Evolutionary conservation across 2,888 invertebrate species (phyloP).

Genomic region (Heliothis peltigera): DNA sequence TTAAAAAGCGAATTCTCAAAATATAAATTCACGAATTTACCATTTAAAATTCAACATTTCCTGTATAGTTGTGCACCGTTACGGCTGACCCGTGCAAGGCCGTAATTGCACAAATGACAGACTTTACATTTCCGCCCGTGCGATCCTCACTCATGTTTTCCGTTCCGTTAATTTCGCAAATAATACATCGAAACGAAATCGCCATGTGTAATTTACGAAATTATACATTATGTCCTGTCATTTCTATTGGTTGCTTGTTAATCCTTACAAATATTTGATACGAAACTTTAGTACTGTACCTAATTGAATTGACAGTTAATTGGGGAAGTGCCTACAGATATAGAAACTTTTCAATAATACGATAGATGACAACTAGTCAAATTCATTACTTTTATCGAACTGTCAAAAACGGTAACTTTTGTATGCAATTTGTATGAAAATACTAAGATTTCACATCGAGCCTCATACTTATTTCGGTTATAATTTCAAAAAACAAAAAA

Average conservation of each 20-base stretch:
- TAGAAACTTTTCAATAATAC: no score
- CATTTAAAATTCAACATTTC: slow-evolving; percentile 39
- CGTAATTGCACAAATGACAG: slow-evolving; percentile 63
- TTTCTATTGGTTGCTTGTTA: slow-evolving; percentile 32
- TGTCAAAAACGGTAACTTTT: no score
- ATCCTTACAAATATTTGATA: no score
- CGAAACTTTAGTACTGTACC: no score
- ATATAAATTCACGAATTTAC: slow-evolving; percentile 20
- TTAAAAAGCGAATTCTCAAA: slow-evolving; percentile 11
- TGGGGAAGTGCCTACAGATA: no score
- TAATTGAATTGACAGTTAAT: no score
- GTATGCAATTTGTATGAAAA: no score
- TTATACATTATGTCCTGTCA: slow-evolving; percentile 15
- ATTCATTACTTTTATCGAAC: no score
- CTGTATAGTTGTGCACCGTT: slow-evolving; percentile 50
- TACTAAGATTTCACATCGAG: no score
- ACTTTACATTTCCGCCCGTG: slow-evolving; percentile 56
- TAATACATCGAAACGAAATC: slow-evolving; percentile 45
- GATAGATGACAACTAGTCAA: no score
- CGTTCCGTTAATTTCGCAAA: slow-evolving; percentile 59
- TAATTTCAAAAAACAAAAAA: no score
- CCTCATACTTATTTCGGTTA: no score
- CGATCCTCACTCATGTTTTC: slow-evolving; percentile 49
- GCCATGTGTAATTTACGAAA: slow-evolving; percentile 46
- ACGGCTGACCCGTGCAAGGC: slow-evolving; percentile 39